Percentiles rank a stretch among this genome's conserved stretches.
phyloP scores from a whole-genome alignment of 2,797 vertebrate species.

The Thaleichthys pacificus region DNA sequence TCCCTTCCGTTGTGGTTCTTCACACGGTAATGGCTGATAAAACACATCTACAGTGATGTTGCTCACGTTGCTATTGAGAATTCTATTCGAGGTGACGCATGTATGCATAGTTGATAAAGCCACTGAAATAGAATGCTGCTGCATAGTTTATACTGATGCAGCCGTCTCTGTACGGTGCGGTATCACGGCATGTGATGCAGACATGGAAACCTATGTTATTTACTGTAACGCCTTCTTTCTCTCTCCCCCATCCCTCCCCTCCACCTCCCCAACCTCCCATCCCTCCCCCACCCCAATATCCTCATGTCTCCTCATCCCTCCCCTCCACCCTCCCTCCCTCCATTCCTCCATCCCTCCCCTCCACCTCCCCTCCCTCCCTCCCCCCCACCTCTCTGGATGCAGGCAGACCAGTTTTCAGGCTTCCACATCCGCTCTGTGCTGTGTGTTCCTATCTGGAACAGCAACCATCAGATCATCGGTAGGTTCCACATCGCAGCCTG shows the following conservation, averaged over 20 bases:
- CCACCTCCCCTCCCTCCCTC: too few species aligned
- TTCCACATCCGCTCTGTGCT: conserved; percentile 98
- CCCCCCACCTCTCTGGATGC: background rate
- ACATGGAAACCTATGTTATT: too few species aligned
- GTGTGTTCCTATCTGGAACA: conserved; percentile 99
- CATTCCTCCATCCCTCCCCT: too few species aligned
- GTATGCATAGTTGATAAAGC: conserved; percentile 17
- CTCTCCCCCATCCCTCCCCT: background rate
- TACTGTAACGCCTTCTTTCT: background rate
- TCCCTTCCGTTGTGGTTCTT: conserved; percentile 2
- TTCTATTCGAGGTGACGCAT: conserved; percentile 4
- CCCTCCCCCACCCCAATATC: too few species aligned
- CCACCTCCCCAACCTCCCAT: too few species aligned
- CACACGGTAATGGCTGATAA: conserved; percentile 1
- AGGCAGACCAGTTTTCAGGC: conserved; percentile 97
- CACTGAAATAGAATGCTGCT: background rate
- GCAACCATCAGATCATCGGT: conserved; percentile 99
- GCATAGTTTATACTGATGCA: conserved; percentile 5
- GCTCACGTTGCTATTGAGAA: conserved; percentile 6
- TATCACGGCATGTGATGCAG: background rate
- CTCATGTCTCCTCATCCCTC: too few species aligned
- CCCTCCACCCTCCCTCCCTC: too few species aligned
- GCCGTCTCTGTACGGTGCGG: background rate
- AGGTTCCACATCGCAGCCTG: conserved; percentile 55
- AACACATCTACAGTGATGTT: background rate